A percentile compares a stretch with the other conserved stretches of the same genome.
phyloP scores from a whole-genome alignment of 2,888 invertebrate species.

The Noctuana brunneofusca region DNA sequence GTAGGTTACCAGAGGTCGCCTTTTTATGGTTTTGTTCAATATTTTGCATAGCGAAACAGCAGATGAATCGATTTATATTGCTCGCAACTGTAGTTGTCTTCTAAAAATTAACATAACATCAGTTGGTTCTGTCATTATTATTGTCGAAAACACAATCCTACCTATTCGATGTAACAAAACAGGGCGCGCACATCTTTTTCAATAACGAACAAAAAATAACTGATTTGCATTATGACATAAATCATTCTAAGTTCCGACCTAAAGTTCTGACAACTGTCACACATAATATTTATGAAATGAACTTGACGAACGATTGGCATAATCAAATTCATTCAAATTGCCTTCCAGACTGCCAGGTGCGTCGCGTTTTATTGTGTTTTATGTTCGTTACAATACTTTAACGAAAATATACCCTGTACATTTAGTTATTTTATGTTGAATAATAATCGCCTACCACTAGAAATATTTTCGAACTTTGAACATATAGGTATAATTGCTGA shows the following conservation, averaged over 20 bases:
- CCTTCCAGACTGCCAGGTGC: neutral
- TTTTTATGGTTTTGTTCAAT: too few relatives aligned
- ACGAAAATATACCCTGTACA: neutral
- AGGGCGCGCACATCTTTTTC: conserved; percentile 19
- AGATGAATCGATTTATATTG: too few relatives aligned
- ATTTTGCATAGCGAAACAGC: too few relatives aligned
- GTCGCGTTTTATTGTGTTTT: neutral
- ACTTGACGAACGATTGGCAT: conserved; percentile 16
- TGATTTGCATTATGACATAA: conserved; percentile 27
- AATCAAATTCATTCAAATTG: conserved; percentile 6
- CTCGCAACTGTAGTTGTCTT: neutral
- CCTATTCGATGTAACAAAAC: conserved; percentile 6
- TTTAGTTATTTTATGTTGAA: too few relatives aligned
- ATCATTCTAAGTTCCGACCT: conserved; percentile 14
- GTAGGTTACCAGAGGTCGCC: too few relatives aligned
- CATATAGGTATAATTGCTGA: too few relatives aligned
- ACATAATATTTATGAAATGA: conserved; percentile 16
- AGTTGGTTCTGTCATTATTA: conserved; percentile 17
- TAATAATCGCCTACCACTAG: too few relatives aligned
- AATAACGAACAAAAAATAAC: conserved; percentile 8
- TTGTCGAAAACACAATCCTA: conserved; percentile 12
- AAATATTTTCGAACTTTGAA: too few relatives aligned
- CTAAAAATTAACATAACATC: conserved; percentile 22
- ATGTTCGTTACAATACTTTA: neutral
- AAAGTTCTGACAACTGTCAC: conserved; percentile 19